Evolutionary conservation across 2,113 vertebrate species (phyloP), one percentile per base, ranked within the genome.

Genomic region (Cisticola juncidis): DNA sequence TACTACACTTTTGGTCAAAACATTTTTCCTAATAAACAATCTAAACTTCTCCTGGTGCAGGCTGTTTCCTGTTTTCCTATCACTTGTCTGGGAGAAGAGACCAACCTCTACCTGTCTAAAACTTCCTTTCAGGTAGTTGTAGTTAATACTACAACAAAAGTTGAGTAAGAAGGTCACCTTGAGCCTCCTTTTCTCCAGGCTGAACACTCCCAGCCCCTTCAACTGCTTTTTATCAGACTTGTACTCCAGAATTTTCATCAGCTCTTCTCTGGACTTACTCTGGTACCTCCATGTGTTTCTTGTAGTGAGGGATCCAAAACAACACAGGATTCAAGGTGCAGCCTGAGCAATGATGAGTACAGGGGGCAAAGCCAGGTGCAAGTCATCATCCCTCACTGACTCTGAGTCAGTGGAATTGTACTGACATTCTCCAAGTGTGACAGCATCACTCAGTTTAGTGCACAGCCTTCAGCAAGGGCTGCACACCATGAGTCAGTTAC

Each of bases 191-290:
- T 72, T 60, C n/a, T 60, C 8, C 29, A 60, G 3, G 36, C 12
- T 73, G 11, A 80, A 47, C 7, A 19, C 5, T 5, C 17, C 21
- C 21, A 24, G 21, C 14, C 40, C 24, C 9, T 65, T 72, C 51
- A 72, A n/a, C 38, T 6, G 2, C 45, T 65, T 51, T 36, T 23
- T n/a, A 42, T 31, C 25, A 66, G 21, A 26, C 12, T 14, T 65
- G 21, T 31, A 22, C 45, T 66, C 47, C n/a, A 24, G 29, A 47
- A n/a, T n/a, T 35, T 73, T 10, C 31, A 36, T 10, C n/a, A 47
- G 14, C 14, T 16, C 8, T 47, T 40, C 14, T 61, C 35, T 42
- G 47, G 29, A 61, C 25, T 42, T 0, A 0, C 29, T 61, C 31
- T 35, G 31, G 35, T 58, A 48, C 9, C 40, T 76, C n/a, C 11